Conservation (phyloP, 2,888 invertebrate species). For the Drosophila kambysellisi region DNA sequence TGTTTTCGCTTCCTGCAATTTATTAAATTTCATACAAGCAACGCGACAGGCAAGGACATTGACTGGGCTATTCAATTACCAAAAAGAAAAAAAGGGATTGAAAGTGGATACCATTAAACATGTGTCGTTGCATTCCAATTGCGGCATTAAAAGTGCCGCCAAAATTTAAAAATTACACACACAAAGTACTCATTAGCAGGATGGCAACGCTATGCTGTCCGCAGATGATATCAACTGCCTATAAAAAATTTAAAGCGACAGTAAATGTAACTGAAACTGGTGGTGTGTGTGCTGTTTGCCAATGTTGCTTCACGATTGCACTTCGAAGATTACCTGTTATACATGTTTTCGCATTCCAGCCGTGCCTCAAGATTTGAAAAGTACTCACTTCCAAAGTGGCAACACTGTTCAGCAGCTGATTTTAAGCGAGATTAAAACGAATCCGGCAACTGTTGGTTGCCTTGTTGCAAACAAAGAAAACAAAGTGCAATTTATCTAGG, state of each 20-base stretch:
- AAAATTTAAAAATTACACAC: conserved; percentile 25
- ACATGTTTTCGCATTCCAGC: neutral
- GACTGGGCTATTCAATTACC: conserved; percentile 58
- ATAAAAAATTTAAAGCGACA: neutral
- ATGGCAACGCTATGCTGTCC: conserved; percentile 25
- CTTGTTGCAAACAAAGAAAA: conserved; percentile 37
- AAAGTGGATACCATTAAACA: conserved; percentile 42
- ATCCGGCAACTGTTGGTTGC: conserved; percentile 31
- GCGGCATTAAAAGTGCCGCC: conserved; percentile 24
- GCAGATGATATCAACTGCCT: neutral
- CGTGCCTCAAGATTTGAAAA: conserved; percentile 14
- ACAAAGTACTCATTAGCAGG: neutral
- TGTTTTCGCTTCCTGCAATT: conserved; percentile 66
- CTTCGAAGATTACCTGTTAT: neutral
- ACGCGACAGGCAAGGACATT: conserved; percentile 60
- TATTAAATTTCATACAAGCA: conserved; percentile 64
- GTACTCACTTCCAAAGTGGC: conserved; percentile 29
- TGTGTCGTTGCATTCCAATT: conserved; percentile 5
- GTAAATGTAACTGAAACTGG: neutral
- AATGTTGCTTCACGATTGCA: neutral
- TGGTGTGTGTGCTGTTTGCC: neutral
- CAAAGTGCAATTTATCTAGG: neutral
- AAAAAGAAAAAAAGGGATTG: conserved; percentile 26
- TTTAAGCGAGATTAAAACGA: conserved; percentile 14
- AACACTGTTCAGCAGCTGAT: conserved; percentile 34